Evolutionary conservation across 1,140 invertebrate genomes (phyloP).

Genomic region (Ostrea denselamellosa): DNA sequence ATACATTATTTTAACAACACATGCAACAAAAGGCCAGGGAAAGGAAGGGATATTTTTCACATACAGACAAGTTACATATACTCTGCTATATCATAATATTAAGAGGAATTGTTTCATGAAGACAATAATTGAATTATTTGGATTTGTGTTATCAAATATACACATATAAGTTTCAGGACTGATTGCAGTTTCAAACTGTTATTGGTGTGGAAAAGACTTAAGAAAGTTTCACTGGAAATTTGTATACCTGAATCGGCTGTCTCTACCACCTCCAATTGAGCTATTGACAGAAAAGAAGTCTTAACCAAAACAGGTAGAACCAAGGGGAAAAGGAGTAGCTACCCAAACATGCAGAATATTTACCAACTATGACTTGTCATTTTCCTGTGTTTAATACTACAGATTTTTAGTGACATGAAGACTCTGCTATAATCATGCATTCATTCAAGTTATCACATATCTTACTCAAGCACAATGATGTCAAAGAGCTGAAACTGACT

Average conservation of each 20-base stretch:
- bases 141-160: background rate
- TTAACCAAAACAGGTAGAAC: background rate
- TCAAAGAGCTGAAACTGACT: background rate
- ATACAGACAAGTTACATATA: background rate
- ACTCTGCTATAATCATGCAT: background rate
- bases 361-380: background rate
- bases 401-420: background rate
- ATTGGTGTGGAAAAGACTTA: background rate
- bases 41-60: background rate
- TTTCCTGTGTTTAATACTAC: background rate
- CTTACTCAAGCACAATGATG: background rate
- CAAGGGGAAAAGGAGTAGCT: background rate
- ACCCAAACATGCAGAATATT: background rate
- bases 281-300: background rate
- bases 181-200: background rate
- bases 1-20: background rate
- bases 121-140: background rate
- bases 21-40: background rate
- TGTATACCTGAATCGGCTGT: constrained; percentile 1
- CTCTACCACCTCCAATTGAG: background rate
- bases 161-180: background rate
- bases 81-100: too few relatives aligned
- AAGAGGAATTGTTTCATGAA: too few relatives aligned
- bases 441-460: background rate
- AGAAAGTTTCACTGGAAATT: background rate